A percentile compares a stretch with the other conserved stretches of the same genome.
phyloP scores from a whole-genome alignment of 2,888 invertebrate species.

The Anagyrus pseudococci region DNA sequence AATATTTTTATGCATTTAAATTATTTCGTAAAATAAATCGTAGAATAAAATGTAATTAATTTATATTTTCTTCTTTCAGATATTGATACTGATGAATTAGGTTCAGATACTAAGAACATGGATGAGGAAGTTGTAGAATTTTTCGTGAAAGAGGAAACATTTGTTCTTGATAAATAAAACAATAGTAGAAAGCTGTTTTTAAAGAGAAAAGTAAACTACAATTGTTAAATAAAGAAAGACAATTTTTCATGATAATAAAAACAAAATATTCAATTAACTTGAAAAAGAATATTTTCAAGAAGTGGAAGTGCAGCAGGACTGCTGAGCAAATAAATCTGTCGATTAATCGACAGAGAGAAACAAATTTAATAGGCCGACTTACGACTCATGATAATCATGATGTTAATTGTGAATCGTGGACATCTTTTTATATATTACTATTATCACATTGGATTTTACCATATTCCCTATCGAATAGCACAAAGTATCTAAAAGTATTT shows the following conservation, averaged over 20 bases:
- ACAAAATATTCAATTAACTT: conserved; percentile 7
- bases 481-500: too few species aligned
- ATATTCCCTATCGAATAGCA: conserved; percentile 60
- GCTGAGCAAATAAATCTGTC: conserved; percentile 15
- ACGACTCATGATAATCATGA: conserved; percentile 41
- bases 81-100: conserved; percentile 91
- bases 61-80: conserved; percentile 67
- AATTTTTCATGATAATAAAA: background rate
- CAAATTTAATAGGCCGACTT: conserved; percentile 8
- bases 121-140: conserved; percentile 97
- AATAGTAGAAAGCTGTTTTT: background rate
- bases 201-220: background rate
- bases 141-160: conserved; percentile 94
- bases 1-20: conserved; percentile 5
- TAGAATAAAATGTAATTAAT: too few species aligned
- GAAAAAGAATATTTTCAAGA: conserved; percentile 25
- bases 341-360: conserved; percentile 13
- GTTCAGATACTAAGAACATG: conserved; percentile 83
- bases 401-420: conserved; percentile 42
- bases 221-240: background rate
- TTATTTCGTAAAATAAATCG: conserved; percentile 29
- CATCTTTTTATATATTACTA: conserved; percentile 45
- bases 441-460: conserved; percentile 57
- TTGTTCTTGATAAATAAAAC: conserved; percentile 71
- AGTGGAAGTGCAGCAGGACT: conserved; percentile 20